Conservation (phyloP, 2,113 vertebrate species). For the Cebus imitator region DNA sequence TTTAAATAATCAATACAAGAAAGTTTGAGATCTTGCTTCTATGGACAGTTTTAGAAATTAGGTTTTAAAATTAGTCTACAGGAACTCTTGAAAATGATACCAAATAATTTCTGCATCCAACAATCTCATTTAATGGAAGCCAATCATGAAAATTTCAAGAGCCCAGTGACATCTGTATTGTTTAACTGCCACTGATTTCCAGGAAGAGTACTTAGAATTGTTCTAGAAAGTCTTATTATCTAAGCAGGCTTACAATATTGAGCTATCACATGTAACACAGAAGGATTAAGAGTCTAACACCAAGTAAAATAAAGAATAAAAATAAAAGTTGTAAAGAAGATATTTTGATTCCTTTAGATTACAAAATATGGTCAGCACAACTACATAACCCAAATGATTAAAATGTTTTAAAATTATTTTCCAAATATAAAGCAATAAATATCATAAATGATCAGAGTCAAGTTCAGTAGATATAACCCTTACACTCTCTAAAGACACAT, state of each 20-base stretch:
- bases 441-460: neutral
- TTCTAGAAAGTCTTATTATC: slow-evolving; percentile 56
- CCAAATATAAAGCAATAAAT: slow-evolving; percentile 27
- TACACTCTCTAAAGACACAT: neutral
- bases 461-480: neutral
- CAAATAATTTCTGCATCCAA: slow-evolving; percentile 57
- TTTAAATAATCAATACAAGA: neutral
- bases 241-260: slow-evolving; percentile 16
- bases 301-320: slow-evolving; percentile 45
- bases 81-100: slow-evolving; percentile 13
- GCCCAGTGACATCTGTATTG: slow-evolving; percentile 48
- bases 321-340: slow-evolving; percentile 32
- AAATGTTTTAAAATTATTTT: neutral
- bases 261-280: slow-evolving; percentile 42
- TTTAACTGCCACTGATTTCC: slow-evolving; percentile 43
- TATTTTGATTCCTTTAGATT: neutral
- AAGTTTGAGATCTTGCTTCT: slow-evolving; percentile 41
- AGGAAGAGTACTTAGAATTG: slow-evolving; percentile 34
- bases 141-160: slow-evolving; percentile 48
- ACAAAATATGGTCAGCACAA: slow-evolving; percentile 34
- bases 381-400: neutral
- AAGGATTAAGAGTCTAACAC: slow-evolving; percentile 2
- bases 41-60: slow-evolving; percentile 28
- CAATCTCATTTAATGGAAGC: slow-evolving; percentile 39
- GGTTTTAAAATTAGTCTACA: slow-evolving; percentile 21